Conservation (phyloP, 2,797 vertebrate genomes). For the Merluccius polli region DNA sequence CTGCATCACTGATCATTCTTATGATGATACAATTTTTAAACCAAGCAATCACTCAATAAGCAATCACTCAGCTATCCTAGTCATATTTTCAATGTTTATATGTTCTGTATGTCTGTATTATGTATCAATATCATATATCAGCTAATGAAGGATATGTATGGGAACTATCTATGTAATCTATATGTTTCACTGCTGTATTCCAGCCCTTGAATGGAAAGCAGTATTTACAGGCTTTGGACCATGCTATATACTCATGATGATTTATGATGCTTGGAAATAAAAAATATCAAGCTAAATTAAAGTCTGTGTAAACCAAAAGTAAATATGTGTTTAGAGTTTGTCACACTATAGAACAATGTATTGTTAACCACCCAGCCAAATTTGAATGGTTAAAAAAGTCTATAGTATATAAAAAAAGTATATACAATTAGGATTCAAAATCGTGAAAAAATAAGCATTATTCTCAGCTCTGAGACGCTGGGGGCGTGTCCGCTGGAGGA, state of each 20-base stretch:
- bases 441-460: too few species aligned
- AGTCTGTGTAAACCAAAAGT: too few species aligned
- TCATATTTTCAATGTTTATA: background rate
- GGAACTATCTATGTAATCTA: constrained; percentile 1
- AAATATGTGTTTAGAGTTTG: too few species aligned
- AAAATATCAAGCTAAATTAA: background rate
- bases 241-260: background rate
- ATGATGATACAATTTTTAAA: background rate
- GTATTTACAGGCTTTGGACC: background rate
- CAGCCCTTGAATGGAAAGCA: background rate
- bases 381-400: too few species aligned
- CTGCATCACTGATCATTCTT: background rate
- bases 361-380: too few species aligned
- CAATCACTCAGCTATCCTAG: background rate
- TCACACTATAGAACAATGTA: too few species aligned
- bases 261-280: background rate
- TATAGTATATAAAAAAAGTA: too few species aligned
- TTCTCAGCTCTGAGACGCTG: too few species aligned
- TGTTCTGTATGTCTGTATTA: background rate
- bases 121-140: background rate
- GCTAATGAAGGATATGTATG: background rate
- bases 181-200: background rate
- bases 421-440: too few species aligned
- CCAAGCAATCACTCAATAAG: constrained; percentile 1
- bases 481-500: too few species aligned